A percentile compares a stretch with the other conserved stretches of the same genome.
phyloP scores from a whole-genome alignment of 2,113 vertebrate species.

The Nibea coibor region DNA sequence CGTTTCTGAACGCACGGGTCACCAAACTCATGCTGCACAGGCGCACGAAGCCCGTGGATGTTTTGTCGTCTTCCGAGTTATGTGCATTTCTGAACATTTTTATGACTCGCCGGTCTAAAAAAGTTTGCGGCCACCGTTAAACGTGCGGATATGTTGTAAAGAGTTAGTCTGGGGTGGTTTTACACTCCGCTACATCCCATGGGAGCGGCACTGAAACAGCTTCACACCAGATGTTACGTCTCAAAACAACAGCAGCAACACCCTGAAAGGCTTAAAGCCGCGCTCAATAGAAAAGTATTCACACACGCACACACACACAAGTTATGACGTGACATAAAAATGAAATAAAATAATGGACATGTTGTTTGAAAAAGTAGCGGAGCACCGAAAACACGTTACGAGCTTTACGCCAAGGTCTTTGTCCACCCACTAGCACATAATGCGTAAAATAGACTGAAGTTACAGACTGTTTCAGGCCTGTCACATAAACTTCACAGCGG shows the following conservation, averaged over 20 bases:
- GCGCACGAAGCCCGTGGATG: not conserved
- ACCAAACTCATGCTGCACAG: not conserved
- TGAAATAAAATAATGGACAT: not conserved
- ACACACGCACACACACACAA: no score
- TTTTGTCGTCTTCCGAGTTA: not conserved
- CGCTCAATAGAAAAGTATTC: not conserved
- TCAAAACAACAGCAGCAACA: slow-evolving; percentile 59
- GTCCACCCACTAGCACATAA: not conserved
- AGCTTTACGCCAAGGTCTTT: not conserved
- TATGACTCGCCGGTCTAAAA: not conserved
- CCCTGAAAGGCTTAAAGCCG: not conserved
- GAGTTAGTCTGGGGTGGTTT: slow-evolving; percentile 20
- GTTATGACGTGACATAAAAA: not conserved
- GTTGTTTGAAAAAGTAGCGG: not conserved
- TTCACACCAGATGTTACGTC: slow-evolving; percentile 65
- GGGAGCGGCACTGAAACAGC: slow-evolving; percentile 50
- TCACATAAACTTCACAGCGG: not conserved
- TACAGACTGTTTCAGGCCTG: not conserved
- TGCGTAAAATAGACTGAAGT: not conserved
- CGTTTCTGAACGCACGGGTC: not conserved
- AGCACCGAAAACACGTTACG: no score
- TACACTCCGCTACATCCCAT: slow-evolving; percentile 13
- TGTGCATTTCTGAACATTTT: not conserved
- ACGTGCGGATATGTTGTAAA: not conserved
- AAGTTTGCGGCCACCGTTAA: not conserved